Conservation (phyloP, 64 coral and sea anemone genomes). For the Exaiptasia diaphana region DNA sequence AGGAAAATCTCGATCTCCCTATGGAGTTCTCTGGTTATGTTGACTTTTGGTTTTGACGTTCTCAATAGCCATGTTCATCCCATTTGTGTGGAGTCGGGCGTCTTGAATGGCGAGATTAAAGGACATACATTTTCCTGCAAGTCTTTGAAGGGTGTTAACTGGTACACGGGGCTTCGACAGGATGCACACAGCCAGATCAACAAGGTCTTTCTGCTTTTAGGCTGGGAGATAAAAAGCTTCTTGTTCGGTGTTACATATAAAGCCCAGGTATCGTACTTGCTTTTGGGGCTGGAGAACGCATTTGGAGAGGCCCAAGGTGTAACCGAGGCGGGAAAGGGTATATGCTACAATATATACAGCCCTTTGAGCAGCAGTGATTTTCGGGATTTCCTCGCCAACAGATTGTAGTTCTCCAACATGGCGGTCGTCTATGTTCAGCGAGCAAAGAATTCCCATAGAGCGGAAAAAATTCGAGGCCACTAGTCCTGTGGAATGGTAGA, state of each 20-base stretch:
- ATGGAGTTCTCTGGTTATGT: background rate
- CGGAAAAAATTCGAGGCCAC: slow-evolving; percentile 6
- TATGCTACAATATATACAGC: background rate
- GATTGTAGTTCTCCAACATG: background rate
- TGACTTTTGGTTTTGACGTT: background rate
- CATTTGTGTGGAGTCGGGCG: background rate
- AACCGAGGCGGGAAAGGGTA: background rate
- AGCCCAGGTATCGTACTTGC: background rate
- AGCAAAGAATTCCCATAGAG: background rate
- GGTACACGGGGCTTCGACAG: too few relatives aligned
- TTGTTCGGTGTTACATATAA: background rate
- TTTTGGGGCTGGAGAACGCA: background rate
- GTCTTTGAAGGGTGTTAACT: too few relatives aligned
- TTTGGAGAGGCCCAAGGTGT: background rate
- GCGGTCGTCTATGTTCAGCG: slow-evolving; percentile 33
- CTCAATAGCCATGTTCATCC: background rate
- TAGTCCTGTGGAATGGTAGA: slow-evolving; percentile 33
- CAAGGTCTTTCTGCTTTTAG: too few relatives aligned
- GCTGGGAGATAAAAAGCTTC: slow-evolving; percentile 19
- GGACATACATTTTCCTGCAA: too few relatives aligned
- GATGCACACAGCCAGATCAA: too few relatives aligned
- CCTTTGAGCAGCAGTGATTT: too few relatives aligned
- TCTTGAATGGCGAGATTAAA: background rate
- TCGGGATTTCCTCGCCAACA: background rate
- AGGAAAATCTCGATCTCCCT: background rate